Conservation (phyloP, 1,140 invertebrate genomes). For the Rhynchophorus ferrugineus region DNA sequence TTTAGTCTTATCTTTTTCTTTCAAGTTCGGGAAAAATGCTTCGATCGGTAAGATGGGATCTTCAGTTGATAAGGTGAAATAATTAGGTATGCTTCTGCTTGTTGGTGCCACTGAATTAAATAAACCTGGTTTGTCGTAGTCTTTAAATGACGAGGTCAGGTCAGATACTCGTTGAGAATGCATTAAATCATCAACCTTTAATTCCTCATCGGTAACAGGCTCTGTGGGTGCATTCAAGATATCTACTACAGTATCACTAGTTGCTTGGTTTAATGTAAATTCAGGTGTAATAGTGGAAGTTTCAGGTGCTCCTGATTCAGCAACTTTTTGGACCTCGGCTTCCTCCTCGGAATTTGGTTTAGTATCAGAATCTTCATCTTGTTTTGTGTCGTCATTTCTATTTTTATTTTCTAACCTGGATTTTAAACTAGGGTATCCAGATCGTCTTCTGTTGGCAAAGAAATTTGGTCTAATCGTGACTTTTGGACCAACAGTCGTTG, state of each 20-base stretch:
- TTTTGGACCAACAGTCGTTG: constrained; percentile 26
- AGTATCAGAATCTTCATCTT: constrained; percentile 2
- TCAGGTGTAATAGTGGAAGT: neutral
- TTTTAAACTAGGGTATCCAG: constrained; percentile 30
- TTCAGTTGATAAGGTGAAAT: constrained; percentile 54
- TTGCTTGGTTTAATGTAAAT: neutral
- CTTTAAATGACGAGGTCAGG: constrained; percentile 49
- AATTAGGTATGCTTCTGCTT: constrained; percentile 46
- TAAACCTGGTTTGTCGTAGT: constrained; percentile 49
- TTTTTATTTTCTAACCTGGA: constrained; percentile 31
- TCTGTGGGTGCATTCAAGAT: constrained; percentile 12
- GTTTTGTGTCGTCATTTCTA: constrained; percentile 22
- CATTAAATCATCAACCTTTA: constrained; percentile 31
- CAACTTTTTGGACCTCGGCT: neutral
- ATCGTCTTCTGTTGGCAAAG: constrained; percentile 32
- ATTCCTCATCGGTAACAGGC: constrained; percentile 23
- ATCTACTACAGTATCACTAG: constrained; percentile 4
- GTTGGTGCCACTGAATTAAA: constrained; percentile 45
- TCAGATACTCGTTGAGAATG: constrained; percentile 51
- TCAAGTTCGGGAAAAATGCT: constrained; percentile 54
- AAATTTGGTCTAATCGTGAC: constrained; percentile 37
- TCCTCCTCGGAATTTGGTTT: neutral
- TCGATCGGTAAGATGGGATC: constrained; percentile 55
- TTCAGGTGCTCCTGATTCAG: neutral
- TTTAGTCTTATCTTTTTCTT: constrained; percentile 33